Evolutionary conservation across 1,140 invertebrate species (phyloP), one percentile per base, ranked within the genome.

Genomic region (Hyposmocoma kahamanoa): DNA sequence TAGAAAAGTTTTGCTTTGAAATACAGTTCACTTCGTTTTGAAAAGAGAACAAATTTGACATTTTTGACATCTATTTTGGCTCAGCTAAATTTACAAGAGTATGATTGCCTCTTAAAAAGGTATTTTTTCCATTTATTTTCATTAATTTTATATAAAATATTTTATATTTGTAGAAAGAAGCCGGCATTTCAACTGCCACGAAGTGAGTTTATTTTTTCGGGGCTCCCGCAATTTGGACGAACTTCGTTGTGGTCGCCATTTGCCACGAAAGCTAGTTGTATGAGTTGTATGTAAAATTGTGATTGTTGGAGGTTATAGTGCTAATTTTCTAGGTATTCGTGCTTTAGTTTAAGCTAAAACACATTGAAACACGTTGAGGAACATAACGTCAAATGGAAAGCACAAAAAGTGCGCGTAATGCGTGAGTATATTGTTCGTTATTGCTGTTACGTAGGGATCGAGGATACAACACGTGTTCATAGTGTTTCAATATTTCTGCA

Each of bases 71-170:
- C 64, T 53, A 59, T 68, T 78, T 80, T 69, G 77, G 73, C 70
- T 71, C 59, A 60, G 55, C 75, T 73, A 84, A 84, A 84, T 81
- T 84, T 62, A 78, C 73, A 81, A 81, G 80, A 84, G 77, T 66
- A 79, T 76, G 65, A 61, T 73, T 65, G 60, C 74, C 67, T 65
- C 55, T 62, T 72, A 68, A 51, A 67, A 70, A 70, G 61, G 42
- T 67, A 75, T 72, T 63, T 69, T 47, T 47, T 56, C 49, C 18
- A 42, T 69, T 62, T 60, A 64, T 64, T 65, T 59, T 50, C 44
- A 45, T 44, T 53, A 46, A 53, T 62, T 65, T 56, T 34, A 49
- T 32, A 50, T 58, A 53, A 62, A 58, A 49, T 55, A 39, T 48
- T 22, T 53, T 47, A 11, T 22, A 17, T 22, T 21, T 20, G n/a